A percentile compares a stretch with the other conserved stretches of the same genome.
These are phyloP conservation scores for Enhydra lutris DNA, from an alignment of 2,113 vertebrate species.

Conservation along the genomic window DNA sequence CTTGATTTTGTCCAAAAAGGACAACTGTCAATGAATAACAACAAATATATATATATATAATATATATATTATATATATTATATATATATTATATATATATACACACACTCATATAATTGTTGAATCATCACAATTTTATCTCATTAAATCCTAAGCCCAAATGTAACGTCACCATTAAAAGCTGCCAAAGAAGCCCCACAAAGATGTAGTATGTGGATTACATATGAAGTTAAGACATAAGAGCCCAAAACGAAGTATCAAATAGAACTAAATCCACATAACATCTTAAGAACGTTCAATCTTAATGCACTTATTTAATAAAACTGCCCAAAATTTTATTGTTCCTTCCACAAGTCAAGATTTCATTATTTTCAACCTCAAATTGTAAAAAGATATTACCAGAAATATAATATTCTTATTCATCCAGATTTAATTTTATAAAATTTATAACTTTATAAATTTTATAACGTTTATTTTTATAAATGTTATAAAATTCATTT, in stretches of 20 bases:
- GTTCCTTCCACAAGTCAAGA: background rate
- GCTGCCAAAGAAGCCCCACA: background rate
- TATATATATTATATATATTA: too few relatives aligned
- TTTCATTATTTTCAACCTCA: background rate
- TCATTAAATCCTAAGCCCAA: conserved; percentile 6
- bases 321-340: background rate
- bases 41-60: background rate
- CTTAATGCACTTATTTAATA: background rate
- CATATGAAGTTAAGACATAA: background rate
- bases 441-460: background rate
- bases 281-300: background rate
- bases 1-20: background rate
- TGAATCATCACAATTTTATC: background rate
- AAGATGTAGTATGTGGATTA: background rate
- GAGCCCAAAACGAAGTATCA: background rate
- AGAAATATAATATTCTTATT: background rate
- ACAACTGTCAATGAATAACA: background rate
- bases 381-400: background rate
- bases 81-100: too few relatives aligned
- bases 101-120: background rate
- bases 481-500: background rate
- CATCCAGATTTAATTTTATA: background rate
- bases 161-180: conserved; percentile 11
- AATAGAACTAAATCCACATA: background rate
- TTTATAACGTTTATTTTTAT: too few relatives aligned